phyloP scores from a whole-genome alignment of 2,113 vertebrate genomes.

The Odocoileus hemionus region DNA sequence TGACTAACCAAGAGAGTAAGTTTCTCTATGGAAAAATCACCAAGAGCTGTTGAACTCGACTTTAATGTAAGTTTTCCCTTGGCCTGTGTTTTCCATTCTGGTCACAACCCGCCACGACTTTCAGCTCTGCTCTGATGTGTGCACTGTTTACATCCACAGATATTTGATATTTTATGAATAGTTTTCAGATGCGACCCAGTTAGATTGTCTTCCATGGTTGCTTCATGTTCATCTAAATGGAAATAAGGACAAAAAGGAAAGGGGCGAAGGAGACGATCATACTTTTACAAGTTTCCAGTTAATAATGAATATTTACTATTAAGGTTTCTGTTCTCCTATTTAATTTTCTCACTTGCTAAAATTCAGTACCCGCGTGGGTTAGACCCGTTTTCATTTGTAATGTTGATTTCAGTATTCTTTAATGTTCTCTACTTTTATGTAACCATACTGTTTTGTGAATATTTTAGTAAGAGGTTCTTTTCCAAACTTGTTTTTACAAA shows the following conservation, averaged over 20 bases:
- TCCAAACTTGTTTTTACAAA: conserved; percentile 1
- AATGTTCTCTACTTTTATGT: neutral
- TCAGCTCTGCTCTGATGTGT: neutral
- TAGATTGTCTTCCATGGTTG: conserved; percentile 45
- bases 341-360: neutral
- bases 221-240: conserved; percentile 52
- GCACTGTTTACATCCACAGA: neutral
- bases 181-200: conserved; percentile 50
- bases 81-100: neutral
- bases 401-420: neutral
- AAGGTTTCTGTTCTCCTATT: neutral
- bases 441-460: neutral
- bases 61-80: rapidly evolving
- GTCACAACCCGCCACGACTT: rapidly evolving
- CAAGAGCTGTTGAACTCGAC: neutral
- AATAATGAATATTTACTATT: conserved; percentile 38
- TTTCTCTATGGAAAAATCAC: neutral
- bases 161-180: neutral
- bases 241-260: conserved; percentile 46
- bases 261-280: neutral
- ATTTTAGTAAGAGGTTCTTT: conserved; percentile 7
- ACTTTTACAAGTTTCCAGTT: conserved; percentile 41
- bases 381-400: neutral
- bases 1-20: neutral
- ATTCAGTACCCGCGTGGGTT: neutral